Evolutionary conservation across 2,797 vertebrate genomes (phyloP).

Genomic region (Molossus molossus): DNA sequence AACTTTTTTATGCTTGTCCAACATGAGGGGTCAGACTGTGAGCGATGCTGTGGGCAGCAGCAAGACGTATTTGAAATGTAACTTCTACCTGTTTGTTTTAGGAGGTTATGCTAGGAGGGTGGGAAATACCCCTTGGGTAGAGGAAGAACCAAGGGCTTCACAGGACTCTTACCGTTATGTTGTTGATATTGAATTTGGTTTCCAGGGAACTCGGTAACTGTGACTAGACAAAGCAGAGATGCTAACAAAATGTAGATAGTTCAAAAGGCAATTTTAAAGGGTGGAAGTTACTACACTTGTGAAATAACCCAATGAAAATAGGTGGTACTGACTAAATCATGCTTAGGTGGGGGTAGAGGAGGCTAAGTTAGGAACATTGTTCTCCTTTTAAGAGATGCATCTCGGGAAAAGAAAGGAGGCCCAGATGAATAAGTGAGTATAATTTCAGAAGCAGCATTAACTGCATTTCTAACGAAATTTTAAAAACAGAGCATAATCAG

Average conservation of each 20-base stretch:
- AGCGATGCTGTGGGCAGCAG: neutral
- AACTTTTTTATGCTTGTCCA: neutral
- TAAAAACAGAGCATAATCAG: neutral
- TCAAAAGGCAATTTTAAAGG: neutral
- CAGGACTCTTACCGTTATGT: neutral
- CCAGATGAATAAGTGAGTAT: neutral
- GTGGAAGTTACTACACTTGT: neutral
- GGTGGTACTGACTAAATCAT: neutral
- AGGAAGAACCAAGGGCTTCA: neutral
- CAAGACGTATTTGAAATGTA: neutral
- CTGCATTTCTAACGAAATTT: neutral
- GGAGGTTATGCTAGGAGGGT: neutral
- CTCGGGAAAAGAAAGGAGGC: neutral
- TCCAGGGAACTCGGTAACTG: neutral
- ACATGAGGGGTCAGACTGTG: neutral
- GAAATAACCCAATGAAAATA: conserved; percentile 48
- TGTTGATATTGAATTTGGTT: neutral
- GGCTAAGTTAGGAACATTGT: neutral
- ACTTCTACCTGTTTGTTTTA: neutral
- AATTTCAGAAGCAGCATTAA: neutral
- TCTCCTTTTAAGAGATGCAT: neutral
- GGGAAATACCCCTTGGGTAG: neutral
- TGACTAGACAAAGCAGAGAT: conserved; percentile 2
- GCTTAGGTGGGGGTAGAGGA: neutral
- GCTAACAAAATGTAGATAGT: conserved; percentile 39